These are phyloP conservation scores for Centruroides sculpturatus DNA, from an alignment of 1,140 invertebrate species.

Conservation along the genomic window DNA sequence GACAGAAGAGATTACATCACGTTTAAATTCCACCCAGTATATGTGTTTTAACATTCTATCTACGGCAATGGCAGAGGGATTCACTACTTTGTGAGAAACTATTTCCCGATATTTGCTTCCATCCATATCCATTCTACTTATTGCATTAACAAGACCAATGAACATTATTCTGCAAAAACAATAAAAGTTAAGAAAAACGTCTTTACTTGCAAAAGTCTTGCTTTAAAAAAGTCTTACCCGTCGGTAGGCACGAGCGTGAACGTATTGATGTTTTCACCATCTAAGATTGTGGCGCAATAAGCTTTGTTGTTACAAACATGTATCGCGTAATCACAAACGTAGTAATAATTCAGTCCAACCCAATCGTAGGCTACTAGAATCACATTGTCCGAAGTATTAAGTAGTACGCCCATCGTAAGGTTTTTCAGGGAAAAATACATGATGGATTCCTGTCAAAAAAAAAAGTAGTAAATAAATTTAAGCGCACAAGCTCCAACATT, in stretches of 20 bases:
- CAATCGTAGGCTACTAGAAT: conserved; percentile 41
- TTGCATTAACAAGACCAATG: neutral
- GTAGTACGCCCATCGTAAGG: neutral
- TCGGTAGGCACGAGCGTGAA: conserved; percentile 36
- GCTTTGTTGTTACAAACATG: conserved; percentile 52
- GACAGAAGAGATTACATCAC: conserved; percentile 30
- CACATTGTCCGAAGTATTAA: neutral
- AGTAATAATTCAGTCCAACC: conserved; percentile 62
- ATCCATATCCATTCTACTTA: conserved; percentile 64
- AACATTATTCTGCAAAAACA: conserved; percentile 4
- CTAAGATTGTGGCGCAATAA: conserved; percentile 15
- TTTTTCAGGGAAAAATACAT: neutral
- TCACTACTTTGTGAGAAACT: conserved; percentile 37
- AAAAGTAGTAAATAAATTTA: neutral
- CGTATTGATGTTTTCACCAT: conserved; percentile 3
- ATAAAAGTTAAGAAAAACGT: conserved; percentile 23
- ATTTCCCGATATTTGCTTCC: conserved; percentile 68
- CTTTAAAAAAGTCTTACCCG: conserved; percentile 33
- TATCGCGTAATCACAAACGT: conserved; percentile 48
- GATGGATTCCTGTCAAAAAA: neutral
- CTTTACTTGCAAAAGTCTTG: no score
- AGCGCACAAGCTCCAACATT: neutral
- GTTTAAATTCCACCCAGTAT: conserved; percentile 38
- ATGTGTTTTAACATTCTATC: conserved; percentile 31
- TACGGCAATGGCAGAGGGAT: conserved; percentile 35